Evolutionary conservation across 2,113 vertebrate genomes (phyloP).

Genomic region (Brachyhypopomus occidentalis): DNA sequence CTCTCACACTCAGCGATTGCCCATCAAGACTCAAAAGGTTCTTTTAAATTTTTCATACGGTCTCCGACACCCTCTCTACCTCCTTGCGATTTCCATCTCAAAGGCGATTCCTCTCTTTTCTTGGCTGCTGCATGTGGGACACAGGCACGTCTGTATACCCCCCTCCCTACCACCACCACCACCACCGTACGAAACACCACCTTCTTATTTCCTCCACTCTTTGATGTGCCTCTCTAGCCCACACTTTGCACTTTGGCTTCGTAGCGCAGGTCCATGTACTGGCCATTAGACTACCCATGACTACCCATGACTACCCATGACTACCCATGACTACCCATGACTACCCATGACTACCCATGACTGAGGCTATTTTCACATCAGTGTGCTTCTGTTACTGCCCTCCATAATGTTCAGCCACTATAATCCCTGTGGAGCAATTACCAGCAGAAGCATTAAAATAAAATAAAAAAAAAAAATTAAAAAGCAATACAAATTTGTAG

Average conservation of each 20-base stretch:
- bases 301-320: no score
- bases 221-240: conserved; percentile 37
- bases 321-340: no score
- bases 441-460: background rate
- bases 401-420: conserved; percentile 23
- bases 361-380: conserved; percentile 20
- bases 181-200: background rate
- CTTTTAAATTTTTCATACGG: conserved; percentile 55
- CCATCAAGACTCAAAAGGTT: conserved; percentile 57
- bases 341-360: background rate
- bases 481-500: background rate
- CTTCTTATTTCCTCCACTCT: conserved; percentile 21
- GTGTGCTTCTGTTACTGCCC: background rate
- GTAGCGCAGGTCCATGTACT: background rate
- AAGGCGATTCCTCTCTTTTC: conserved; percentile 47
- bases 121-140: conserved; percentile 45
- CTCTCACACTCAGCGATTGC: conserved; percentile 47
- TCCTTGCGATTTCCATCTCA: conserved; percentile 61
- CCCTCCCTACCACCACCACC: conserved; percentile 27
- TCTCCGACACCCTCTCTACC: conserved; percentile 49
- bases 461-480: background rate
- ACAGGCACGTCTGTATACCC: conserved; percentile 46
- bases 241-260: conserved; percentile 27
- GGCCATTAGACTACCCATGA: background rate
- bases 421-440: conserved; percentile 16